A percentile compares a stretch with the other conserved stretches of the same genome.
phyloP scores from a whole-genome alignment of 2,888 invertebrate species.

The Empis stercorea region DNA sequence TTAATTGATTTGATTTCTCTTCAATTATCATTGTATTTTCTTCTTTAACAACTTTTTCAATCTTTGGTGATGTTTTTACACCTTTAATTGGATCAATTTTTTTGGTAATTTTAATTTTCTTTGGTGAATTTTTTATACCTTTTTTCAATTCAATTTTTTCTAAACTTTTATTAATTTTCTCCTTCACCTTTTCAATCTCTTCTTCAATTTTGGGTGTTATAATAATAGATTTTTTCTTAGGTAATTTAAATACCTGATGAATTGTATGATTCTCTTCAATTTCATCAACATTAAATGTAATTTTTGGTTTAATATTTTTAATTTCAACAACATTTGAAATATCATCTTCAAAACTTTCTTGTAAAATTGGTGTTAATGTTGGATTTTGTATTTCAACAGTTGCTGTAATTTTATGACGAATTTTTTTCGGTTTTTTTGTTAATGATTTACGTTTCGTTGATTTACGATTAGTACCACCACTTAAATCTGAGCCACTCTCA shows the following conservation, averaged over 20 bases:
- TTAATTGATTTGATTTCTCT: constrained; percentile 7
- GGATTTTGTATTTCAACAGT: constrained; percentile 29
- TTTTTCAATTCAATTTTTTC: not conserved
- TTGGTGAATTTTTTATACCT: not conserved
- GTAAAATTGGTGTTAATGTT: constrained; percentile 13
- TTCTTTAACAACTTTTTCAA: not conserved
- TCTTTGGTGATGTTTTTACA: not conserved
- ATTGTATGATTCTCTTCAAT: constrained; percentile 31
- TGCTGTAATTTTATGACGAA: constrained; percentile 32
- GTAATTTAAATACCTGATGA: constrained; percentile 29
- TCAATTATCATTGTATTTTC: not conserved
- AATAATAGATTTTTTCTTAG: constrained; percentile 26
- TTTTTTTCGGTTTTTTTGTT: constrained; percentile 26
- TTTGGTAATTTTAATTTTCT: not conserved
- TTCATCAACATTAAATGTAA: constrained; percentile 32
- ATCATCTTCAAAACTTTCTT: constrained; percentile 14
- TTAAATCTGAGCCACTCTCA: constrained; percentile 18
- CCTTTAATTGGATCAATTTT: not conserved
- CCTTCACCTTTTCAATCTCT: constrained; percentile 22
- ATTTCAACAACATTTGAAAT: constrained; percentile 3
- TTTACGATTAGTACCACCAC: constrained; percentile 20
- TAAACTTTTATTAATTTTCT: constrained; percentile 10
- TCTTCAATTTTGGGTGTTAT: constrained; percentile 11
- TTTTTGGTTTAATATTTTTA: constrained; percentile 23
- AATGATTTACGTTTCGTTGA: constrained; percentile 19